A percentile compares a stretch with the other conserved stretches of the same genome.
Evolutionary conservation across 2,113 vertebrate genomes (phyloP).

Genomic region (Muntiacus reevesi): DNA sequence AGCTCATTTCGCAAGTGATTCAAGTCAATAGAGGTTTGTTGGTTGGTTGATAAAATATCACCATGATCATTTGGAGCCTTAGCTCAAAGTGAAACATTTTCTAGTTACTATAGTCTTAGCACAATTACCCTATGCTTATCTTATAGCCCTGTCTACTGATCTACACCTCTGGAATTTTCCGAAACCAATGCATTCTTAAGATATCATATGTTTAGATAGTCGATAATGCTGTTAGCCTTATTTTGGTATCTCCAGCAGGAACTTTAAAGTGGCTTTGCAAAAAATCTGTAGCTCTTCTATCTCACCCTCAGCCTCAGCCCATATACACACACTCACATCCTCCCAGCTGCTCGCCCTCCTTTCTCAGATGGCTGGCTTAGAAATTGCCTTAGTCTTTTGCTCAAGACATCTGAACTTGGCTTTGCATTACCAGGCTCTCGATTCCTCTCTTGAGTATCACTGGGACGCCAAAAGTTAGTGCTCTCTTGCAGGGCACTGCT

Average conservation of each 20-base stretch:
- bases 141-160: constrained; percentile 36
- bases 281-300: not conserved
- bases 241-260: constrained; percentile 43
- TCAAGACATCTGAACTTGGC: not conserved
- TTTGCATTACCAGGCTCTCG: not conserved
- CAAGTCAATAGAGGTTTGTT: constrained; percentile 25
- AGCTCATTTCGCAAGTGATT: not conserved
- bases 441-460: not conserved
- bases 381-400: not conserved
- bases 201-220: constrained; percentile 67
- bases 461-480: not conserved
- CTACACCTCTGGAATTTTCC: constrained; percentile 55
- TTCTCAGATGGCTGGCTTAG: not conserved
- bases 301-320: not conserved
- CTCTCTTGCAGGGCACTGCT: fast-evolving
- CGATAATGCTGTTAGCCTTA: constrained; percentile 53
- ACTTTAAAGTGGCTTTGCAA: constrained; percentile 42
- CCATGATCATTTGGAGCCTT: not conserved
- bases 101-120: constrained; percentile 53
- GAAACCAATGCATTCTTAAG: constrained; percentile 66
- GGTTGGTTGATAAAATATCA: constrained; percentile 22
- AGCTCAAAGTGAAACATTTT: constrained; percentile 56
- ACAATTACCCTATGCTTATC: constrained; percentile 52
- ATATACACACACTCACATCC: not conserved
- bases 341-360: not conserved